Evolutionary conservation across 1,140 invertebrate species (phyloP), one percentile per base, ranked within the genome.

Genomic region (Palaemon carinicauda): DNA sequence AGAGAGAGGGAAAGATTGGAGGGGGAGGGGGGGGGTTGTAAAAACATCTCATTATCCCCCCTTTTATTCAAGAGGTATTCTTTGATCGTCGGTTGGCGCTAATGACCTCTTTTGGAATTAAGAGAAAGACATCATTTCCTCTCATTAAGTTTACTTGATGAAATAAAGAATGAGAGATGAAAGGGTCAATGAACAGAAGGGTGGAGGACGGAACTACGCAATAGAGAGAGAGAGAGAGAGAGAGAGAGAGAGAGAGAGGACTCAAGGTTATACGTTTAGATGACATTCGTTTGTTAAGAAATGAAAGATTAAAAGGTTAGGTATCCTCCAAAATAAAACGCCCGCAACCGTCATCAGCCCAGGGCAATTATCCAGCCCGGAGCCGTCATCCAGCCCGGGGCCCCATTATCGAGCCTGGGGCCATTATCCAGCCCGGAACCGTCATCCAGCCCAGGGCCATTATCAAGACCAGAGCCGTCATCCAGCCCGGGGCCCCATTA

Each of bases 151-250:
- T 41, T 41, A 41, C 41, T 41, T 41, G 21, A 41, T 33, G 69
- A 73, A 41, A 71, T 27, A 71, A 33, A 71, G 69, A 71, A 24
- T 19, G 17, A 77, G 31, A 51, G 31, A 77, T 33, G 51, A 24
- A 52, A 21, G 51, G 31, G 50, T 33, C 31, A 24, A 73, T 29
- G 14, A 50, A 78, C 31, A 78, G 33, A 53, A 21, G 52, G 21
- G 51, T 27, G 51, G 33, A 52, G 50, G 51, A 50, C 21, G 33
- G 51, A 27, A 52, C 31, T 21, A 27, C 12, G 75, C 41, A 52
- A 78, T 31, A 51, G 75, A 21, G 75, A 78, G 74, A 77, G 31
- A 24, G 74, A 77, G 74, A 51, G 31, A n/a, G 31, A 24, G 74
- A 51, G 50, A 51, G 74, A 27, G 60, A 65, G 60, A 27, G 60